A percentile compares a stretch with the other conserved stretches of the same genome.
phyloP scores from a whole-genome alignment of 1,140 invertebrate genomes.

The Drosophila nigromelanica region DNA sequence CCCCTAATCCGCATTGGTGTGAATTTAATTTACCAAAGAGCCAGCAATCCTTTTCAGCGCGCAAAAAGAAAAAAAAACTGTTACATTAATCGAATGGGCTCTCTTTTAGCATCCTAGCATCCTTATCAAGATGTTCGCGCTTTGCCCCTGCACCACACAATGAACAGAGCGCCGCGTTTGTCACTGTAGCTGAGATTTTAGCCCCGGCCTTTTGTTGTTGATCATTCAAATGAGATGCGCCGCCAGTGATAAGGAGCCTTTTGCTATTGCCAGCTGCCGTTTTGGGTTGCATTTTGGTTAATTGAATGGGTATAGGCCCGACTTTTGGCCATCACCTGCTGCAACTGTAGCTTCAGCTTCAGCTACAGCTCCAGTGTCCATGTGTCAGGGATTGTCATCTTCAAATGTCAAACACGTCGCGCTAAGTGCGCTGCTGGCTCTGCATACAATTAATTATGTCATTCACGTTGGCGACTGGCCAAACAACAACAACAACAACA shows the following conservation, averaged over 20 bases:
- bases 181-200: constrained; percentile 14
- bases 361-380: background rate
- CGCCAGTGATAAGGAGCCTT: constrained; percentile 31
- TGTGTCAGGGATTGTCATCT: constrained; percentile 68
- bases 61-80: constrained; percentile 15
- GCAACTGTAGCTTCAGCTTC: constrained; percentile 6
- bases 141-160: background rate
- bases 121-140: constrained; percentile 66
- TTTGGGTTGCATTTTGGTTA: constrained; percentile 59
- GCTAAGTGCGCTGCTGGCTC: constrained; percentile 67
- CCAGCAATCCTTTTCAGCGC: constrained; percentile 63
- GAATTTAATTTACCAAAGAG: constrained; percentile 82
- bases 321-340: constrained; percentile 32
- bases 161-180: constrained; percentile 33
- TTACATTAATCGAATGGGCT: constrained; percentile 40
- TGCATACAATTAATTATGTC: constrained; percentile 82
- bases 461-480: constrained; percentile 69
- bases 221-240: constrained; percentile 64
- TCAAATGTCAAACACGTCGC: constrained; percentile 77
- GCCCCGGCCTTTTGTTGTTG: constrained; percentile 41
- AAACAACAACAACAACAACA: background rate
- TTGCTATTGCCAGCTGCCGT: constrained; percentile 25
- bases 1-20: constrained; percentile 75
- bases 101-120: background rate
- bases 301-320: constrained; percentile 53